Evolutionary conservation across 2,113 vertebrate genomes (phyloP).

Genomic region (Telmatochromis sp.): DNA sequence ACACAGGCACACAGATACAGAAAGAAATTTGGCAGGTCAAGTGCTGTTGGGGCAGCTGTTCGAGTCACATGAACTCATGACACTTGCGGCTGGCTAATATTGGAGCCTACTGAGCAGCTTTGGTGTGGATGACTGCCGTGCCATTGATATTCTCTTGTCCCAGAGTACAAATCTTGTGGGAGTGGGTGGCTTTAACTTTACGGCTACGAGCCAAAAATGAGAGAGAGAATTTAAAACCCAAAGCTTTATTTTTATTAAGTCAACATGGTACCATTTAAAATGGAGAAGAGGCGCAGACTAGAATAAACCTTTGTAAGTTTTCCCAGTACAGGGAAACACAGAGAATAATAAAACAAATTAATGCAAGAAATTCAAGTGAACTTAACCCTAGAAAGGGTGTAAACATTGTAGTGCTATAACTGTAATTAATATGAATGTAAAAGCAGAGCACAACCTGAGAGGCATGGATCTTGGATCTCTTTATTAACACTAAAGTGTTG

Average conservation of each 20-base stretch:
- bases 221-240: not conserved
- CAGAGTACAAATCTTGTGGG: not conserved
- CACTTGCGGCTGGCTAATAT: not conserved
- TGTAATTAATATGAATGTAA: not conserved
- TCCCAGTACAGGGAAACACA: not conserved
- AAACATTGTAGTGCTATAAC: not conserved
- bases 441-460: not conserved
- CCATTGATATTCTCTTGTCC: not conserved
- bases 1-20: not conserved
- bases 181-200: not conserved
- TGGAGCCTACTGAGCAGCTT: not conserved
- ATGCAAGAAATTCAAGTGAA: not conserved
- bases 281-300: not conserved
- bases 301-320: not conserved
- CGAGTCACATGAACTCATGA: conserved; percentile 31
- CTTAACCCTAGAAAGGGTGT: not conserved
- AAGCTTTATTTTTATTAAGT: not conserved
- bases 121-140: not conserved
- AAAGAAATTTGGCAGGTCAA: not conserved
- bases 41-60: conserved; percentile 42
- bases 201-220: not conserved
- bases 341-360: not conserved
- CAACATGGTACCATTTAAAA: not conserved
- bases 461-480: not conserved
- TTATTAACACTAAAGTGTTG: not conserved